Base-by-base conservation (phyloP, 2,888 invertebrate species). In the Drosophila leonis region DNA sequence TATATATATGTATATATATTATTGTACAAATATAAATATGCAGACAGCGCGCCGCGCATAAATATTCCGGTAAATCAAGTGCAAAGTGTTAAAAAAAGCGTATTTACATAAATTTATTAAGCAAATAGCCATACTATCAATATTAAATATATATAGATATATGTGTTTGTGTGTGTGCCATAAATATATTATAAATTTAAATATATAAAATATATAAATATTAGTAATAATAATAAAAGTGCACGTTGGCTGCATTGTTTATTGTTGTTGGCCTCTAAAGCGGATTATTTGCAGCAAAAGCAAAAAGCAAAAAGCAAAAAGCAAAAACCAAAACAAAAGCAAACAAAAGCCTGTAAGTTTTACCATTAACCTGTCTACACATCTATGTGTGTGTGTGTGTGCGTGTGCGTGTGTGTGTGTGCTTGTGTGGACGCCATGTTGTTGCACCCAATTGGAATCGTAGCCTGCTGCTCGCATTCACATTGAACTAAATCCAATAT, bases 291-390 rank as follows among this genome's bases (percentile, higher is more conserved):
- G 72, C 76, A 77, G 51, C 75, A 65, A 66, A 55, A 68, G 71
- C 67, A 76, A 68, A 52, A 33, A 66, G 78, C 85, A 46, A 15
- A 49, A 31, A 31, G 67, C 74, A 71, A 48, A 48, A 48, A 48
- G 65, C 74, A 71, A 75, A 75, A 31, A 49, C 65, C 74, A 71
- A 75, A 75, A 51, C 48, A 48, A 48, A 48, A 48, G 65, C 74
- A 71, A 75, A 75, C 72, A 80, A 74, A 88, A 72, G 78, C 83
- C 65, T 67, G 84, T 84, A 88, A 84, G 84, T 84, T 80, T 66
- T 66, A 70, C 70, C 71, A 65, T 59, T 79, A 75, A 73, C 67
- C 68, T 68, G 72, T 59, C 72, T 66, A 49, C 48, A 49, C 12
- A 31, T 1, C 12, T 59, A 55, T 31, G 24, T 33, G 24, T 57